These are phyloP conservation scores for Takifugu rubripes DNA, from an alignment of 2,797 vertebrate genomes.

Conservation along the genomic window DNA sequence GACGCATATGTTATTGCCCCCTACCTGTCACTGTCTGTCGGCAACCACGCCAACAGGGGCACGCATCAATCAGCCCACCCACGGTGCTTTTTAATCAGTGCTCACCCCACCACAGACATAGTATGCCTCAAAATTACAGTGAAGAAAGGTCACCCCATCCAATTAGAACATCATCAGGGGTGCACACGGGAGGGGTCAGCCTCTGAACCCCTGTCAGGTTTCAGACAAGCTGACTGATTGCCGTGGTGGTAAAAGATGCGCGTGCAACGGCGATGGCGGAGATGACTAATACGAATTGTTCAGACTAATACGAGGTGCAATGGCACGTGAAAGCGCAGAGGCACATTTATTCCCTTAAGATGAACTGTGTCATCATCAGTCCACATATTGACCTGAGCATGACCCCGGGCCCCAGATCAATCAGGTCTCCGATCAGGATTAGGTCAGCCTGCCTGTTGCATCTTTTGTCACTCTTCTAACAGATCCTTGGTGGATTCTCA, in stretches of 20 bases:
- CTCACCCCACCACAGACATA: slow-evolving; percentile 39
- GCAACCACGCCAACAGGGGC: slow-evolving; percentile 35
- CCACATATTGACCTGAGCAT: slow-evolving; percentile 54
- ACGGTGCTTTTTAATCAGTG: slow-evolving; percentile 68
- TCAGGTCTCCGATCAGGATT: slow-evolving; percentile 63
- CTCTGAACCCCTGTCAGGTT: slow-evolving; percentile 31
- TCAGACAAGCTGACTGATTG: slow-evolving; percentile 37
- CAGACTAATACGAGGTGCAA: slow-evolving; percentile 32
- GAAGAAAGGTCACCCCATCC: slow-evolving; percentile 90
- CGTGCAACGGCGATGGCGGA: slow-evolving; percentile 2
- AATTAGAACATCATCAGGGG: slow-evolving; percentile 95
- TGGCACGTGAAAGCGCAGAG: slow-evolving; percentile 39
- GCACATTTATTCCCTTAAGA: slow-evolving; percentile 48
- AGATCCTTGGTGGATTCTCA: slow-evolving; percentile 6
- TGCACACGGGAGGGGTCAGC: slow-evolving; percentile 73
- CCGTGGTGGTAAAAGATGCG: slow-evolving; percentile 15
- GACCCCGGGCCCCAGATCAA: slow-evolving; percentile 63
- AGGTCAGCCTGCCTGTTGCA: slow-evolving; percentile 44
- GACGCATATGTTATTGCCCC: slow-evolving; percentile 59
- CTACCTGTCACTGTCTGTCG: slow-evolving; percentile 61
- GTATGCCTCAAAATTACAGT: slow-evolving; percentile 63
- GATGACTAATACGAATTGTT: slow-evolving; percentile 10
- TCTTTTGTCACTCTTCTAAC: slow-evolving; percentile 34
- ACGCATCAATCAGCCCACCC: slow-evolving; percentile 64
- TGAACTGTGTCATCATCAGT: slow-evolving; percentile 54